Percentiles rank a stretch among this genome's conserved stretches.
phyloP scores from a whole-genome alignment of 1,140 invertebrate species.

The Glomeris maerens region DNA sequence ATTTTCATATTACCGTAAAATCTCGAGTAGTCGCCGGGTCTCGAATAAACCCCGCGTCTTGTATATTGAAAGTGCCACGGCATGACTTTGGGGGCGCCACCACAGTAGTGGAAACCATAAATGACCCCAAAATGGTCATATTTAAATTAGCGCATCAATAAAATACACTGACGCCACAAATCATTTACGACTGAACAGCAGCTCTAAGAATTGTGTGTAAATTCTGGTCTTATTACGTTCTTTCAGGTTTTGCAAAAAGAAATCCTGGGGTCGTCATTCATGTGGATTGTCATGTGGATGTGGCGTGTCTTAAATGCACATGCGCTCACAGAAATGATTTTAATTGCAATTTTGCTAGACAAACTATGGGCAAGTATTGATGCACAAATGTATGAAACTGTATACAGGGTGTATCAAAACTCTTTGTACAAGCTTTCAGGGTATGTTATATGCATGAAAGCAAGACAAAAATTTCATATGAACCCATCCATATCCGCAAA shows the following conservation, averaged over 20 bases:
- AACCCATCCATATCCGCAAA: too few species aligned
- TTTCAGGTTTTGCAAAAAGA: conserved; percentile 32
- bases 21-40: too few species aligned
- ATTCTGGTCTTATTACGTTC: neutral
- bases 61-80: too few species aligned
- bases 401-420: neutral
- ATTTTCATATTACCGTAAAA: too few species aligned
- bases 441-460: neutral
- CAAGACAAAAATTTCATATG: too few species aligned
- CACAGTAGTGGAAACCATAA: neutral
- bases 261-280: conserved; percentile 43
- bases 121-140: neutral
- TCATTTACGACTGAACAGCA: too few species aligned
- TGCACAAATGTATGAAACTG: neutral
- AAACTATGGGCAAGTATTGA: conserved; percentile 26
- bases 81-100: conserved; percentile 32
- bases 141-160: neutral
- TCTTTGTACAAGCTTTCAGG: neutral
- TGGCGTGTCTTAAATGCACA: conserved; percentile 70
- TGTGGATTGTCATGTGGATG: conserved; percentile 53
- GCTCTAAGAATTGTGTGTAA: neutral
- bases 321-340: conserved; percentile 54
- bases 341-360: conserved; percentile 64
- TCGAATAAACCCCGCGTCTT: too few species aligned
- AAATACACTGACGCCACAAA: too few species aligned